Evolutionary conservation across 2,113 vertebrate species (phyloP), one percentile per base, ranked within the genome.

Genomic region (Numida meleagris): DNA sequence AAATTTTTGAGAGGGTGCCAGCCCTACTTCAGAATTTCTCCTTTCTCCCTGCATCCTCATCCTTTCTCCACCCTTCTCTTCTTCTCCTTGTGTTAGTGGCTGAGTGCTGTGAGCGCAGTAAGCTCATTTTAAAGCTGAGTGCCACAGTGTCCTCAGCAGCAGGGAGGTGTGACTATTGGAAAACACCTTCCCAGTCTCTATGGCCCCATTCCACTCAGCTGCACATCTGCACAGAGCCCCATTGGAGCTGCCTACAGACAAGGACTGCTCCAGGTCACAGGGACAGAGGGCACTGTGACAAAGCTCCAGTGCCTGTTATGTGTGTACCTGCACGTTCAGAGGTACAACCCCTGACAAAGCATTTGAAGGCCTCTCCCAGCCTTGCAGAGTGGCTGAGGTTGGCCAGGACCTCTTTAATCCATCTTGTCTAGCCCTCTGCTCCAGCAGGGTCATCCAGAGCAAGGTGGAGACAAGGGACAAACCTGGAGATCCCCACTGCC

Each of bases 201-300:
- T 0, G 3, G 46, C 31, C 34, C 58, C 14, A 10, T 13, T 31
- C 61, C 3, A 0, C 15, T 38, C 1, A 3, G 58, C n/a, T 11
- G 40, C 34, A 13, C 0, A 14, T n/a, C 51, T 62, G 36, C 78
- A 6, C 10, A 1, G 18, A 9, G 9, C 78, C 34, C 19, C 6
- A 29, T 12, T 0, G 0, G 18, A 34, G 33, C 67, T 68, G 31
- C 23, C 46, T 43, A 45, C 0, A 0, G 12, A 9, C 0, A 0
- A 75, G 42, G 75, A n/a, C 34, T 2, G 2, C 0, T 0, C 15
- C 1, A 4, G 9, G 6, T 2, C 1, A 20, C 0, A 3, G 43
- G 27, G 19, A 11, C 25, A 0, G 0, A 11, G 40, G 61, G 29
- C 3, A 15, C 42, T 23, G 29, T 29, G 5, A 27, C 12, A 43